Evolutionary conservation across 2,797 vertebrate genomes (phyloP).

Genomic region (Tiaroga cobitis): DNA sequence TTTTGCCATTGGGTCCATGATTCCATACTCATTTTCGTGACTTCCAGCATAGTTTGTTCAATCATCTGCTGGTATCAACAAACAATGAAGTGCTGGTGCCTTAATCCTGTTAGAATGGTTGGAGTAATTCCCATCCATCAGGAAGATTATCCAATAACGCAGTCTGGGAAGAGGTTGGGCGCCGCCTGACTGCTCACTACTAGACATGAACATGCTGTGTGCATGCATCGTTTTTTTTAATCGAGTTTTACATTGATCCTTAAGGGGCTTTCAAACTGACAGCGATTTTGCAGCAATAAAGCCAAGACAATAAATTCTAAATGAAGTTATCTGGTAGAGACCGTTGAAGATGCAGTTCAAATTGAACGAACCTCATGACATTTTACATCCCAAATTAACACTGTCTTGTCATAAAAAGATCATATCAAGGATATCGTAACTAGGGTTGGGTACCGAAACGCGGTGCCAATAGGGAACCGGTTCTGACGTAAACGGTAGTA

Average conservation of each 20-base stretch:
- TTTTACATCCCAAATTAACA: neutral
- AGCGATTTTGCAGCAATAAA: slow-evolving; percentile 5
- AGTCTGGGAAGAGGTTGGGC: slow-evolving; percentile 7
- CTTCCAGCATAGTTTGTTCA: slow-evolving; percentile 31
- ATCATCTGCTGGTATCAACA: neutral
- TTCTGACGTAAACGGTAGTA: too few relatives aligned
- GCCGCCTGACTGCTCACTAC: neutral
- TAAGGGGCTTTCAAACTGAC: neutral
- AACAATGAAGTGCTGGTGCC: slow-evolving; percentile 32
- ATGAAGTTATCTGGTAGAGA: too few relatives aligned
- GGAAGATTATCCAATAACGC: slow-evolving; percentile 31
- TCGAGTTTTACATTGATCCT: neutral
- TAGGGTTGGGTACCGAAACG: too few relatives aligned
- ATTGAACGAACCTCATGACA: neutral
- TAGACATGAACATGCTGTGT: slow-evolving; percentile 11
- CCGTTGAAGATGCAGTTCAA: neutral
- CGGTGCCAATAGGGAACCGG: too few relatives aligned
- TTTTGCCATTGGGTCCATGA: slow-evolving; percentile 3
- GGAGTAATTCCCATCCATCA: slow-evolving; percentile 20
- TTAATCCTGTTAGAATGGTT: slow-evolving; percentile 17
- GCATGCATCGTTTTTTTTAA: neutral
- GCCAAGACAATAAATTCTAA: neutral
- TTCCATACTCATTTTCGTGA: slow-evolving; percentile 14
- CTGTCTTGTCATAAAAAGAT: neutral
- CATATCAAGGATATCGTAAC: neutral